Evolutionary conservation across 1,140 invertebrate species (phyloP), one percentile per base, ranked within the genome.

Genomic region (Hycleus phaleratus): DNA sequence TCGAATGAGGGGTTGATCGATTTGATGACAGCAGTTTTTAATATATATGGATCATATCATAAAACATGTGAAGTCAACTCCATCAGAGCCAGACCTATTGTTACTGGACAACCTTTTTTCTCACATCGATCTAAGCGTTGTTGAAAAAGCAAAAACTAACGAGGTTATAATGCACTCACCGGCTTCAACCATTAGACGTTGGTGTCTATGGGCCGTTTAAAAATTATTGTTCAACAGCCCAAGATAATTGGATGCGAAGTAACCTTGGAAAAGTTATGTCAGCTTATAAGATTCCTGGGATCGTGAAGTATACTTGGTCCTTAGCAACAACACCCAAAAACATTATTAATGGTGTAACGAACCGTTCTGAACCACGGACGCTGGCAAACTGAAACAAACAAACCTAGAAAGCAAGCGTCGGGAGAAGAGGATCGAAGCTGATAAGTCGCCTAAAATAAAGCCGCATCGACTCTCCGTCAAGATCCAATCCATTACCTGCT

Each of bases 251-350:
- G 75, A 66, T 79, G 67, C 45, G 60, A 57, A 74, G 47, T 52
- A 63, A 80, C 49, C 71, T 73, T 38, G 74, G 75, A 26, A 77
- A 74, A 66, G 65, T 73, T 6, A 75, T 81, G 65, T 68, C 71
- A 10, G 76, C 78, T 24, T 79, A 78, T 63, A 74, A 79, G 52
- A 74, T 79, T 50, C 73, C 73, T 26, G 63, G 59, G 3, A 70
- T 78, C 53, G 58, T 77, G 42, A 55, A 62, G 46, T 60, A 62
- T 61, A 69, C 73, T 57, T 69, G 73, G 51, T 68, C 74, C 12
- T 32, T 68, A 24, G 62, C 73, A 10, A 49, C 67, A 38, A 75
- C 68, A 26, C 64, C 66, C 24, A 24, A 6, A 50, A 75, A 72
- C 58, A 72, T 32, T 32, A 32, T 32, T 4, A 32, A 7, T 32